phyloP scores from a whole-genome alignment of 1,140 invertebrate genomes.

The Myzus persicae region DNA sequence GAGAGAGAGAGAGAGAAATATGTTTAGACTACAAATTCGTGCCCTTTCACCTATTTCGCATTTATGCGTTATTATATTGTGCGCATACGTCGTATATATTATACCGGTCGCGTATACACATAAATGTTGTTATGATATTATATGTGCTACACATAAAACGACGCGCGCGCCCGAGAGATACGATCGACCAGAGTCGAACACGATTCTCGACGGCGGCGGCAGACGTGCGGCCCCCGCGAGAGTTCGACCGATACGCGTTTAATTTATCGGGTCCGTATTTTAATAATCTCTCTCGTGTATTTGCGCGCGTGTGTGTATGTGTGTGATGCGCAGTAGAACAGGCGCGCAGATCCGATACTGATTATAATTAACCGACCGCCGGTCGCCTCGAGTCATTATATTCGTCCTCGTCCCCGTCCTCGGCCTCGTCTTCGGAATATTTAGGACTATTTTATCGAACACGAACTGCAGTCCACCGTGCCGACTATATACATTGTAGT shows the following conservation, averaged over 20 bases:
- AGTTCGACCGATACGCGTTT: slow-evolving; percentile 41
- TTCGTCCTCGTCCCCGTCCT: not conserved
- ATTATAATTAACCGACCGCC: slow-evolving; percentile 41
- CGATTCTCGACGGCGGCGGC: slow-evolving; percentile 48
- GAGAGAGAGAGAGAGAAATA: not conserved
- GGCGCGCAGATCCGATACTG: slow-evolving; percentile 20
- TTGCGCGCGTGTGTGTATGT: not conserved
- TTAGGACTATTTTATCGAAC: slow-evolving; percentile 13
- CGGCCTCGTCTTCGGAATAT: not conserved
- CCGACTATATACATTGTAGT: not conserved
- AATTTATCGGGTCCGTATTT: slow-evolving; percentile 44
- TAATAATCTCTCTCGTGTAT: slow-evolving; percentile 12
- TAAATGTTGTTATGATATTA: slow-evolving; percentile 45
- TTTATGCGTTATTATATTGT: slow-evolving; percentile 32
- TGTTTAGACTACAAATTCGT: slow-evolving; percentile 36
- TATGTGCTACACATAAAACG: slow-evolving; percentile 45
- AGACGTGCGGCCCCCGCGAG: slow-evolving; percentile 31
- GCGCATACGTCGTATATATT: not conserved
- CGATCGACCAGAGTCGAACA: slow-evolving; percentile 48
- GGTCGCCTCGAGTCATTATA: slow-evolving; percentile 6
- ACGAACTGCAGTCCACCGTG: not conserved
- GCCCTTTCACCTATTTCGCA: slow-evolving; percentile 29
- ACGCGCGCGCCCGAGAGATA: slow-evolving; percentile 37
- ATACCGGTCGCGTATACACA: not conserved
- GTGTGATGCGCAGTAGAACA: not conserved